Conservation (phyloP, 2,113 vertebrate species). For the Ictalurus furcatus region DNA sequence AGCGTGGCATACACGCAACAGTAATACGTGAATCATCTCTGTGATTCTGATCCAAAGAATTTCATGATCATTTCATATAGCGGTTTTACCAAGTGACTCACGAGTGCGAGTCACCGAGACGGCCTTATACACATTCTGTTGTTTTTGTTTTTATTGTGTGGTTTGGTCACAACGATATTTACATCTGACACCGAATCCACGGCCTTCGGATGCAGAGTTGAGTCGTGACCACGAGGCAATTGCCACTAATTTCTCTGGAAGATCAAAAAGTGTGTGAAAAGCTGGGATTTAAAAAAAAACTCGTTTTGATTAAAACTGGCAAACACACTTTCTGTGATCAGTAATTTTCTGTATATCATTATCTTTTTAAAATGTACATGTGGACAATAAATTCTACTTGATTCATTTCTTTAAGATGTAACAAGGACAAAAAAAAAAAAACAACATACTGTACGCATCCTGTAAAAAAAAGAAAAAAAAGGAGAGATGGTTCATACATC, state of each 20-base stretch:
- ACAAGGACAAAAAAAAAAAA: background rate
- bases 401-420: background rate
- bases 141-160: background rate
- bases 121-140: slow-evolving; percentile 1
- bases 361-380: background rate
- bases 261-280: background rate
- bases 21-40: background rate
- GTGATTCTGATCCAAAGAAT: background rate
- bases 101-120: background rate
- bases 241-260: background rate
- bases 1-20: background rate
- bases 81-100: background rate
- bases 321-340: background rate
- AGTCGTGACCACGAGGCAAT: background rate
- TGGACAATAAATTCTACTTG: background rate
- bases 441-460: background rate
- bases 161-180: background rate
- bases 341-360: too few relatives aligned
- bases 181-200: background rate
- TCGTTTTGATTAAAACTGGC: background rate
- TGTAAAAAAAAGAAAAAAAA: background rate
- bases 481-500: slow-evolving; percentile 43
- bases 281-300: too few relatives aligned
- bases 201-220: background rate
- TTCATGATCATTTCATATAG: background rate